Base-by-base conservation (phyloP, 2,888 invertebrate genomes). In the Drosophila vallismaia region DNA sequence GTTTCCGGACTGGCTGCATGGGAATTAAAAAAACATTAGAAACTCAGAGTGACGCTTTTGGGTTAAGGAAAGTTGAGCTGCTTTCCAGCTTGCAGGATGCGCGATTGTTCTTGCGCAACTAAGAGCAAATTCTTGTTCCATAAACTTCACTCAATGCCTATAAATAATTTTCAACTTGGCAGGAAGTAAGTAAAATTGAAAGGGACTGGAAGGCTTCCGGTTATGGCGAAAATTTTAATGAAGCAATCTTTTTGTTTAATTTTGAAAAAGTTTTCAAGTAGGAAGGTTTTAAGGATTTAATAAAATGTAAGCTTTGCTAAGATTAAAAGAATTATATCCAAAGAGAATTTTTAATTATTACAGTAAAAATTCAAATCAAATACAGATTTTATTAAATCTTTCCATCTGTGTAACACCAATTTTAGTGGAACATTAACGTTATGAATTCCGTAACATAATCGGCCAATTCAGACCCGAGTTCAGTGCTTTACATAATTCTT, bases 1-100 rank as follows among this genome's bases (percentile, higher is more conserved):
- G 94, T 93, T 90, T 93, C 94, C 68, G 75, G 71, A 29, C 54
- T 55, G 36, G 66, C 76, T 69, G 68, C 59, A 38, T 48, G 60
- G 31, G 46, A 60, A 58, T 46, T 5, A 45, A 24, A 19, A 14
- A 36, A 57, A 14, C 33, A 29, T 45, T 42, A 54, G 44, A 45
- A 42, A 29, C 19, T 40, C 40, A 26, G 63, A 64, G 36, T 64
- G 63, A 66, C 67, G 67, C 45, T 66, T 64, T 64, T 66, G 53
- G 63, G 63, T 66, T 64, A 54, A 67, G 38, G 67, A 66, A 48
- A 71, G 59, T 70, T 46, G 36, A 19, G 26, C 24, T 7, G 24
- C 8, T 36, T 60, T 60, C 38, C 31, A 14, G 4, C 28, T 10
- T 44, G 29, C 60, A 40, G 60, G 60, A 59, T 59, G 60, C n/a